Percentiles rank a stretch among this genome's conserved stretches.
Evolutionary conservation across 2,888 invertebrate species (phyloP).

Genomic region (Drosophila mimetica): DNA sequence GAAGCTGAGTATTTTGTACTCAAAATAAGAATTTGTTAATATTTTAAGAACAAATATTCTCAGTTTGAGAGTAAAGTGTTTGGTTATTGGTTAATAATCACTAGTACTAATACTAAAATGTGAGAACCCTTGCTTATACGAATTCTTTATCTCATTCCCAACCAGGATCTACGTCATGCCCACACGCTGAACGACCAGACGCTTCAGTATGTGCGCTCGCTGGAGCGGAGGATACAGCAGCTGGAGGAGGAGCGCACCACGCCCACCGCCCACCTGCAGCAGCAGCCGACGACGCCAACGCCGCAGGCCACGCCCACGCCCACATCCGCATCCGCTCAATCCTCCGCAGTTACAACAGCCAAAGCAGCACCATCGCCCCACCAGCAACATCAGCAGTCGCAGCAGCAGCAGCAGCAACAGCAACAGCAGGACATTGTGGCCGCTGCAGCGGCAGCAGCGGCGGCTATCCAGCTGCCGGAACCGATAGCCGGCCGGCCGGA

Average conservation of each 20-base stretch:
- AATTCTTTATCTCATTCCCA: background rate
- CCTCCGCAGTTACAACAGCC: slow-evolving; percentile 39
- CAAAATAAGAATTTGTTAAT: too few species aligned
- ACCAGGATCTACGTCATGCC: slow-evolving; percentile 68
- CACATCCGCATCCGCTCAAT: slow-evolving; percentile 12
- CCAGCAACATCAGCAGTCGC: slow-evolving; percentile 41
- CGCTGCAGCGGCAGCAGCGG: slow-evolving; percentile 64
- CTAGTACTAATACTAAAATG: too few species aligned
- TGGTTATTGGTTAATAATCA: too few species aligned
- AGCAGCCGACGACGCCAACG: slow-evolving; percentile 51
- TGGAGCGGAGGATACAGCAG: slow-evolving; percentile 94
- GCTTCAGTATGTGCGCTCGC: slow-evolving; percentile 94
- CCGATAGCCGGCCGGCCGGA: slow-evolving; percentile 91
- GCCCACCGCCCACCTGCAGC: slow-evolving; percentile 65
- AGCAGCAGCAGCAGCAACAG: slow-evolving; percentile 47
- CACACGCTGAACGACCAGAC: slow-evolving; percentile 90
- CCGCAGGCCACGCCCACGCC: slow-evolving; percentile 53
- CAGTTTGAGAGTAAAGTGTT: too few species aligned
- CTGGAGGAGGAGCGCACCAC: slow-evolving; percentile 90
- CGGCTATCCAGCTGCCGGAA: slow-evolving; percentile 63
- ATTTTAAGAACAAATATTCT: too few species aligned
- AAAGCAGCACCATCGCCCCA: slow-evolving; percentile 36
- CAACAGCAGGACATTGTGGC: slow-evolving; percentile 65
- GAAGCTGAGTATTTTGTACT: too few species aligned
- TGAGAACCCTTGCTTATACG: slow-evolving; percentile 24